These are phyloP conservation scores for Rugalucina vietnamica DNA, from an alignment of 2,888 invertebrate species.

Conservation along the genomic window DNA sequence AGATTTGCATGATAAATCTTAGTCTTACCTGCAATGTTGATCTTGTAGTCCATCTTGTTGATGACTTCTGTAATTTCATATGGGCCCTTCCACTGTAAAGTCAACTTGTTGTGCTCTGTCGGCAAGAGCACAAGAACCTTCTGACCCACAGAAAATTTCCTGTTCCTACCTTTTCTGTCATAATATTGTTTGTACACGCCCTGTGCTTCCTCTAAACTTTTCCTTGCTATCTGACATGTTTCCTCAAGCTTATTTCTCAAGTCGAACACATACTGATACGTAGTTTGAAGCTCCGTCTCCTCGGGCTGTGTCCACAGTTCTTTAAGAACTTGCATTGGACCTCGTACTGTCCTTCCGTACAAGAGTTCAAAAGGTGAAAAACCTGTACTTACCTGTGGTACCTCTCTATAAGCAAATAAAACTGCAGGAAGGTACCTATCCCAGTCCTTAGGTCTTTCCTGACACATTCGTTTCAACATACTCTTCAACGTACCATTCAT, in stretches of 20 bases:
- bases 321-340: slow-evolving; percentile 25
- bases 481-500: no score
- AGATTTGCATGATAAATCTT: not conserved
- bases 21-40: not conserved
- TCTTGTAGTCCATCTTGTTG: not conserved
- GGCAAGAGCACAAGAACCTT: not conserved
- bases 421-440: slow-evolving; percentile 51
- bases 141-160: not conserved
- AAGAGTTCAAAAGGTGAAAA: slow-evolving; percentile 46
- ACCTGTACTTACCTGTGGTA: slow-evolving; percentile 44
- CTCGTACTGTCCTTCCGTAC: slow-evolving; percentile 30
- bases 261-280: slow-evolving; percentile 21
- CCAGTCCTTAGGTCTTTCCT: slow-evolving; percentile 53
- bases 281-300: not conserved
- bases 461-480: no score
- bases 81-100: not conserved
- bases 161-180: not conserved
- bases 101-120: not conserved
- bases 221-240: slow-evolving; percentile 29
- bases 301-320: slow-evolving; percentile 29
- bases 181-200: not conserved
- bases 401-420: slow-evolving; percentile 61
- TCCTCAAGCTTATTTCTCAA: slow-evolving; percentile 36
- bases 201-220: slow-evolving; percentile 6
- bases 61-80: not conserved